phyloP scores from a whole-genome alignment of 2,113 vertebrate genomes.

The Antechinus flavipes region DNA sequence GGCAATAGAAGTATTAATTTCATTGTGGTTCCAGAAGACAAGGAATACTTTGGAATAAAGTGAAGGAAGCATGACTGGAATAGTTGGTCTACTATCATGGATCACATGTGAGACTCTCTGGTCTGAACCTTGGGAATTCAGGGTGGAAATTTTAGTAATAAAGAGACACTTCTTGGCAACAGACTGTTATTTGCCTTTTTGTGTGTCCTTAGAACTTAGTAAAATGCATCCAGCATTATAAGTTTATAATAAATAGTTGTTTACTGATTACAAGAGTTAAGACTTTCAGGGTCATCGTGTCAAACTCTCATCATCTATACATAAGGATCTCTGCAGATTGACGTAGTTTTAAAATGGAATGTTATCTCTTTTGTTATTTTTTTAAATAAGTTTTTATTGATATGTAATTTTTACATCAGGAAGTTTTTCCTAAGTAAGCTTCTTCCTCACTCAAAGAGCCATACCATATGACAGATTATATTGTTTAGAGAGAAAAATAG shows the following conservation, averaged over 20 bases:
- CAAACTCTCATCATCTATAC: background rate
- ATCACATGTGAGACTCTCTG: background rate
- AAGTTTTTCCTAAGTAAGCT: background rate
- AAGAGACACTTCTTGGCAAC: background rate
- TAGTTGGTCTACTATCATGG: background rate
- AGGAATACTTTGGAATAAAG: background rate
- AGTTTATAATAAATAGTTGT: background rate
- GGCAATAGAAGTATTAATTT: background rate
- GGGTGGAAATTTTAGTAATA: background rate
- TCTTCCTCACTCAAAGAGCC: background rate
- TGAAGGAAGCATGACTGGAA: background rate
- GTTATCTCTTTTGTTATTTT: background rate
- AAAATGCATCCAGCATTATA: background rate
- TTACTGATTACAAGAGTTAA: background rate
- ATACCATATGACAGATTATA: background rate
- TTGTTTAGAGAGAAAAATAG: background rate
- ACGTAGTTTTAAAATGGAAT: background rate
- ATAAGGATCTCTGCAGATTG: background rate
- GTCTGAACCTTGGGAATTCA: background rate
- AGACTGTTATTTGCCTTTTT: background rate
- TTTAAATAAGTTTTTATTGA: background rate
- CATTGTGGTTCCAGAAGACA: background rate
- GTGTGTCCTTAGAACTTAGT: background rate
- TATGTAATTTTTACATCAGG: background rate
- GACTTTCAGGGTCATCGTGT: too few species aligned